Evolutionary conservation across 2,888 invertebrate species (phyloP), one percentile per base, ranked within the genome.

Genomic region (Cheilosia pagana): DNA sequence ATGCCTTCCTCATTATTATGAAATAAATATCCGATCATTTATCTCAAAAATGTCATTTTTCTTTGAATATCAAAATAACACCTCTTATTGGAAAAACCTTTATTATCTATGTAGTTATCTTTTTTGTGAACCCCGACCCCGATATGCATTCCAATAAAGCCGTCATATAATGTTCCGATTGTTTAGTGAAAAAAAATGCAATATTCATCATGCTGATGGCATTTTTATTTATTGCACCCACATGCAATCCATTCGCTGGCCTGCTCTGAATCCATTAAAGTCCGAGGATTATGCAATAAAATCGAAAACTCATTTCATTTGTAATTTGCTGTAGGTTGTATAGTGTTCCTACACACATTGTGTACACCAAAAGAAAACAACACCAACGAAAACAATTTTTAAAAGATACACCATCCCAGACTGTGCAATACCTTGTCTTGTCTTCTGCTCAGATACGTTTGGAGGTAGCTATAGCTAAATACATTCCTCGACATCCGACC

Each of bases 261-360:
- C 53, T 75, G 75, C 41, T 68, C 50, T 63, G 57, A 81, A 70
- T 65, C 63, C 59, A 57, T 67, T 62, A 21, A 39, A 23, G 23
- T 45, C 50, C 16, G 8, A 16, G n/a, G 39, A 28, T 81, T 81
- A 77, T 41, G 71, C 65, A 77, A 76, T 70, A 43, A 48, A 70
- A 76, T 59, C 50, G 48, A 53, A 81, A 76, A 50, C 8, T 45
- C 35, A 65, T 14, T 12, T 60, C 48, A 21, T 59, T 65, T 35
- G 45, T 45, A 71, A 71, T 70, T 35, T 63, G 31, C 60, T 70
- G 52, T 12, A 12, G 45, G 41, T 65, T 77, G 60, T 68, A 68
- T 68, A 71, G 68, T 70, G 68, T 45, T 52, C 67, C 41, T 16
- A 7, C 63, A n/a, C 41, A 12, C 16, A 41, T 59, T 57, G 10